Conservation (phyloP, 2,113 vertebrate genomes). For the Bos indicus region DNA sequence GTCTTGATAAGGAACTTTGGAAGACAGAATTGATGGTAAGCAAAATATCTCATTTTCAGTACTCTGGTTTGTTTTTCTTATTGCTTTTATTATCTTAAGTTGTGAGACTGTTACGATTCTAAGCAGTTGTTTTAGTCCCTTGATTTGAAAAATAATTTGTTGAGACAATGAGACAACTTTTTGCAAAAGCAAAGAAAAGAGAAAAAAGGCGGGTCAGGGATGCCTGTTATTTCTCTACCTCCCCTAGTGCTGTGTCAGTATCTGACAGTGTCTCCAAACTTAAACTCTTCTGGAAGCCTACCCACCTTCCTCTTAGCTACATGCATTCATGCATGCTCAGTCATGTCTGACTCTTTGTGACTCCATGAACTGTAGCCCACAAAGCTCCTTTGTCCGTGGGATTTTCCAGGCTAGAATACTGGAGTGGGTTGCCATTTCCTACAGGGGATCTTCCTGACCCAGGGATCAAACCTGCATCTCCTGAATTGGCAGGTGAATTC, state of each 20-base stretch:
- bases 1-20: background rate
- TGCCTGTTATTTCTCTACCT: background rate
- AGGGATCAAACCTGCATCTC: background rate
- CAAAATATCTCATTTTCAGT: background rate
- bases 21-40: background rate
- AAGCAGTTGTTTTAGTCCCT: background rate
- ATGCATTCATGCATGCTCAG: background rate
- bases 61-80: background rate
- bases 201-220: background rate
- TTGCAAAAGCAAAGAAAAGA: background rate
- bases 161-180: background rate
- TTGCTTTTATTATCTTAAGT: background rate
- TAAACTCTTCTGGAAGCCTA: background rate
- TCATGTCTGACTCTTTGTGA: background rate
- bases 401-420: background rate
- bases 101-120: background rate
- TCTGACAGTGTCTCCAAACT: background rate
- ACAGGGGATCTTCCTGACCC: background rate
- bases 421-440: background rate
- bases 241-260: background rate
- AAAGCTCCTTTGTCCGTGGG: background rate
- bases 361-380: background rate
- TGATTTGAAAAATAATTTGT: background rate
- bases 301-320: background rate
- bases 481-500: background rate